Evolutionary conservation across 2,888 invertebrate species (phyloP).

Genomic region (Calliphora vomitoria): DNA sequence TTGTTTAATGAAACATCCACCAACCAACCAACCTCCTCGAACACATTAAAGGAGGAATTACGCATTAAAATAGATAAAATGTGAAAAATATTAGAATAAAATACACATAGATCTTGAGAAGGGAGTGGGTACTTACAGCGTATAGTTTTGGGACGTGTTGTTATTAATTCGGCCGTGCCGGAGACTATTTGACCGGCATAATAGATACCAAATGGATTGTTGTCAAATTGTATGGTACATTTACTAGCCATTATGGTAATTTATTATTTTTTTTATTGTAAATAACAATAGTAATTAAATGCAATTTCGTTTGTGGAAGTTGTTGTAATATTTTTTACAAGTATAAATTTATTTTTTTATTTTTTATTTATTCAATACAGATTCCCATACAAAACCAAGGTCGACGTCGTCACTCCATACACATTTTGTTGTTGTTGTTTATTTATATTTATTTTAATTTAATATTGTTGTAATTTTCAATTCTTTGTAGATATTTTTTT

Average conservation of each 20-base stretch:
- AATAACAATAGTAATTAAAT: slow-evolving; percentile 24
- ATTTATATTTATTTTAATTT: slow-evolving; percentile 30
- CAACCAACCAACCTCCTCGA: neutral
- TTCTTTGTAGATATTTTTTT: neutral
- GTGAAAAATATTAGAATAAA: neutral
- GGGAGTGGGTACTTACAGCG: slow-evolving; percentile 80
- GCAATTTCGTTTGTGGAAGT: slow-evolving; percentile 33
- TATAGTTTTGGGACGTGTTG: slow-evolving; percentile 83
- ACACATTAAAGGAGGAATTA: slow-evolving; percentile 4
- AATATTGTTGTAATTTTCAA: slow-evolving; percentile 21
- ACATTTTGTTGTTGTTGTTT: slow-evolving; percentile 30
- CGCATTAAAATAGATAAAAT: neutral
- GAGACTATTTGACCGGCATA: slow-evolving; percentile 83
- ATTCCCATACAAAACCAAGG: slow-evolving; percentile 42
- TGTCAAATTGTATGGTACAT: slow-evolving; percentile 82
- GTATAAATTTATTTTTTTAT: neutral
- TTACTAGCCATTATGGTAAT: slow-evolving; percentile 80
- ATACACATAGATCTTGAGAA: neutral
- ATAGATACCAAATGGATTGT: slow-evolving; percentile 81
- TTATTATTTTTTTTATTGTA: no score
- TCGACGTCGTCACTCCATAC: slow-evolving; percentile 31
- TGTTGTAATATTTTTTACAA: neutral
- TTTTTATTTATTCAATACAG: slow-evolving; percentile 30
- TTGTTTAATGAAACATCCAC: neutral
- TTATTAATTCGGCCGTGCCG: slow-evolving; percentile 82